Evolutionary conservation across 2,888 invertebrate species (phyloP).

Genomic region (Drosophila infuscata): DNA sequence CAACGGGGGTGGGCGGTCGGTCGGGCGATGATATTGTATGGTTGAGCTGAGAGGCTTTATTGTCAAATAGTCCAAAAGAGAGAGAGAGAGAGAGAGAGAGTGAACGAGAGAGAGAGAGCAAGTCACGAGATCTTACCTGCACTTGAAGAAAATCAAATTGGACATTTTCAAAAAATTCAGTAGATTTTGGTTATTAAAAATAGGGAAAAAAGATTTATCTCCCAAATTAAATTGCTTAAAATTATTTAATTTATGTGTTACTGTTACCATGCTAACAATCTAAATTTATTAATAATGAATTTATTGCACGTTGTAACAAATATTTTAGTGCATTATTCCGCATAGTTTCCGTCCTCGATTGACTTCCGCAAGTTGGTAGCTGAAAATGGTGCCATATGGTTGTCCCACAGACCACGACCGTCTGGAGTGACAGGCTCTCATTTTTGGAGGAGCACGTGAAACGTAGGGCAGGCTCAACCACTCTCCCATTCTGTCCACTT

Average conservation of each 20-base stretch:
- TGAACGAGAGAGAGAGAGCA: conserved; percentile 16
- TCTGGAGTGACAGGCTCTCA: conserved; percentile 26
- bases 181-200: background rate
- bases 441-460: background rate
- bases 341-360: conserved; percentile 1
- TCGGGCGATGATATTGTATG: background rate
- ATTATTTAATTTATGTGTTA: background rate
- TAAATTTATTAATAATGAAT: background rate
- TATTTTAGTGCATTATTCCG: too few relatives aligned
- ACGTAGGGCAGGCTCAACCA: background rate
- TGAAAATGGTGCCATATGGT: conserved; percentile 11
- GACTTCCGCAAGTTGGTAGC: conserved; percentile 20
- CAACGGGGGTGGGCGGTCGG: background rate
- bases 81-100: background rate
- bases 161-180: background rate
- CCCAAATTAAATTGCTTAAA: background rate
- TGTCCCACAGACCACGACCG: background rate
- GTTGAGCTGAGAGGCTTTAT: conserved; percentile 19
- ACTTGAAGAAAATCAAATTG: background rate
- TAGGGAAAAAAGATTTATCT: background rate
- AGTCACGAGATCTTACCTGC: conserved; percentile 42
- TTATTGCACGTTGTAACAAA: background rate
- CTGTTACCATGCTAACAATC: background rate
- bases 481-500: background rate
- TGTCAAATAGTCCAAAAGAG: conserved; percentile 17